Evolutionary conservation across 2,113 vertebrate species (phyloP).

Genomic region (Hippocampus barbouri): DNA sequence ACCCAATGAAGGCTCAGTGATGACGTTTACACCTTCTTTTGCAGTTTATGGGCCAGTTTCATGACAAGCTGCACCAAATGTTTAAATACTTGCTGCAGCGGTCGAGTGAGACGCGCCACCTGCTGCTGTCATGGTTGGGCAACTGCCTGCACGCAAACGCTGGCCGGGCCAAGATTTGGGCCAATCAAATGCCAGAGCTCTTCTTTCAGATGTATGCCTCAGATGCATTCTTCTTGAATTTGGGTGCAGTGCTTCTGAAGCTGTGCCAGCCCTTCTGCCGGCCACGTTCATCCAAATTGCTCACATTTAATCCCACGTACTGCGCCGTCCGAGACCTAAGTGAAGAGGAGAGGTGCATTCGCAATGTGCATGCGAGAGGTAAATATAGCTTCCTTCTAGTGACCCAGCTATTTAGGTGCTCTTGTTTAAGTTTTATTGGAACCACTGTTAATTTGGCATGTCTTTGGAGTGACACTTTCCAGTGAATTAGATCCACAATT

Average conservation of each 20-base stretch:
- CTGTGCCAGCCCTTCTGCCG: conserved; percentile 98
- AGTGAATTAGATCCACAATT: not conserved
- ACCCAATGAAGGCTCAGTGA: not conserved
- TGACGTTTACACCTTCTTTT: conserved; percentile 5
- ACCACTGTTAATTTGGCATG: too few relatives aligned
- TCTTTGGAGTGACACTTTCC: not conserved
- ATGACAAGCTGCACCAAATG: conserved; percentile 93
- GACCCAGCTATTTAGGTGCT: not conserved
- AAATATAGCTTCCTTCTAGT: conserved; percentile 1
- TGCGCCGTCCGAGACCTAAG: conserved; percentile 90
- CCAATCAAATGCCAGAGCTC: conserved; percentile 97
- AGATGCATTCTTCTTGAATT: conserved; percentile 92
- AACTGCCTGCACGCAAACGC: conserved; percentile 90
- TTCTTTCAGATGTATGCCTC: conserved; percentile 97
- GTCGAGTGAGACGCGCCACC: conserved; percentile 87
- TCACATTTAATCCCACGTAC: conserved; percentile 95
- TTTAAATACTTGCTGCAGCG: conserved; percentile 92
- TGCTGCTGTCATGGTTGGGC: conserved; percentile 91
- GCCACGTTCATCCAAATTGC: conserved; percentile 83
- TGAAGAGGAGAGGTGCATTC: conserved; percentile 86
- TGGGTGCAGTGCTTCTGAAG: conserved; percentile 88
- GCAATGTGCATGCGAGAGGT: conserved; percentile 92
- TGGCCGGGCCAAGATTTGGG: conserved; percentile 95
- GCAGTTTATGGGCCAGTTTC: conserved; percentile 94
- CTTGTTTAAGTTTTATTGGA: too few relatives aligned